Percentiles rank a stretch among this genome's conserved stretches.
These are phyloP conservation scores for Phymatocera aterrima DNA, from an alignment of 2,888 invertebrate species.

Conservation along the genomic window DNA sequence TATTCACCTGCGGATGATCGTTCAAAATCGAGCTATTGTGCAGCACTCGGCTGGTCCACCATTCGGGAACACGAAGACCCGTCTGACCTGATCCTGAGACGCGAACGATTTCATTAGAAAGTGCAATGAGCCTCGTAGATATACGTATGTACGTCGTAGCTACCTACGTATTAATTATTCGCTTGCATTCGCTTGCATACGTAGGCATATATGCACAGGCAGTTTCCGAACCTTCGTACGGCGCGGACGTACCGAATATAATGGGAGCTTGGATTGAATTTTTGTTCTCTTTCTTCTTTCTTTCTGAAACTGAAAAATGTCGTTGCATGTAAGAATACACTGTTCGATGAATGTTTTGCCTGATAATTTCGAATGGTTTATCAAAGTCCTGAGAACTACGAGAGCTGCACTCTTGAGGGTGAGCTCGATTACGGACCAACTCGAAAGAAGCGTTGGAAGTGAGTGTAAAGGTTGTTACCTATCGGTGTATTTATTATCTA, in stretches of 20 bases:
- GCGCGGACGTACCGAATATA: too few species aligned
- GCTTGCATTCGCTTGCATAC: too few species aligned
- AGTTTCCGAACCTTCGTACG: not conserved
- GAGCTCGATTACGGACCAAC: not conserved
- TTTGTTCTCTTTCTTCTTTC: not conserved
- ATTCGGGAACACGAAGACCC: not conserved
- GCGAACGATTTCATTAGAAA: slow-evolving; percentile 35
- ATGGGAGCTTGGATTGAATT: too few species aligned
- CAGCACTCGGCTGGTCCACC: not conserved
- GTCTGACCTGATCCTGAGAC: not conserved
- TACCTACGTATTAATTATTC: not conserved
- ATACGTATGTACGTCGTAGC: too few species aligned
- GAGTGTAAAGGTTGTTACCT: not conserved
- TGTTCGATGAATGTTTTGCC: too few species aligned
- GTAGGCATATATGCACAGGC: not conserved
- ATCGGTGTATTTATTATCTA: not conserved
- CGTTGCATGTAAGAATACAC: not conserved
- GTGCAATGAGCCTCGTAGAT: slow-evolving; percentile 12
- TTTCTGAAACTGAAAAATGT: not conserved
- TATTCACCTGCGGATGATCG: not conserved
- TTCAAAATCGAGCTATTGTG: not conserved
- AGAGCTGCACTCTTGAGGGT: not conserved
- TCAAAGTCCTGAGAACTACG: not conserved
- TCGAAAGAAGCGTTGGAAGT: slow-evolving; percentile 6
- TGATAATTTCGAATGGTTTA: not conserved